These are phyloP conservation scores for Pseudococcus jackbeardsleyi DNA, from an alignment of 2,888 invertebrate genomes.

Conservation along the genomic window DNA sequence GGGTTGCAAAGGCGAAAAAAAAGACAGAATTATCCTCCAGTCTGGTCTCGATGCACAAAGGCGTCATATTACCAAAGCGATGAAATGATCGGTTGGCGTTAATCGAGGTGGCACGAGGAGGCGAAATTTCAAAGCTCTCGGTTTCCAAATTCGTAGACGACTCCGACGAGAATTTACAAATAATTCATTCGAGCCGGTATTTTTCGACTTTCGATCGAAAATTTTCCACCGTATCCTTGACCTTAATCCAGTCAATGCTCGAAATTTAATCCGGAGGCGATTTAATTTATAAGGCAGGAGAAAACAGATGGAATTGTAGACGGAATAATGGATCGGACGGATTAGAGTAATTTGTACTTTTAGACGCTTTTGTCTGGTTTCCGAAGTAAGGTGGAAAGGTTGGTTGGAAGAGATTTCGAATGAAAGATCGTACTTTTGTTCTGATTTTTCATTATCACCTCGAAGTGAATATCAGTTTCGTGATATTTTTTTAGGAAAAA, in stretches of 20 bases:
- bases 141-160: background rate
- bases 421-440: too few species aligned
- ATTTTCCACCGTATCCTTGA: background rate
- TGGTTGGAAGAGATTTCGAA: too few species aligned
- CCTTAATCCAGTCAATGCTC: background rate
- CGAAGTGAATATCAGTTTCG: too few species aligned
- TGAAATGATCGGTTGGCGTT: background rate
- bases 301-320: background rate
- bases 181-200: background rate
- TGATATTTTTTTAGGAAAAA: too few species aligned
- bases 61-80: slow-evolving; percentile 1
- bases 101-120: background rate
- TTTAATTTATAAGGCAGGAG: background rate
- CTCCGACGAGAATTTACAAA: background rate
- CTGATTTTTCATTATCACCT: too few species aligned
- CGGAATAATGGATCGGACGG: background rate
- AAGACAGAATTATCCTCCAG: background rate
- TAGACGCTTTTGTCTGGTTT: too few species aligned
- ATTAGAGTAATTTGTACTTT: too few species aligned
- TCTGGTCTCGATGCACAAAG: background rate
- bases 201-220: background rate
- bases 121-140: background rate
- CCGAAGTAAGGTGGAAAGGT: too few species aligned
- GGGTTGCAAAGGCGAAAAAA: too few species aligned
- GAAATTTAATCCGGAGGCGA: background rate